Evolutionary conservation across 2,888 invertebrate genomes (phyloP), one percentile per base, ranked within the genome.

Genomic region (Andrena dorsata): DNA sequence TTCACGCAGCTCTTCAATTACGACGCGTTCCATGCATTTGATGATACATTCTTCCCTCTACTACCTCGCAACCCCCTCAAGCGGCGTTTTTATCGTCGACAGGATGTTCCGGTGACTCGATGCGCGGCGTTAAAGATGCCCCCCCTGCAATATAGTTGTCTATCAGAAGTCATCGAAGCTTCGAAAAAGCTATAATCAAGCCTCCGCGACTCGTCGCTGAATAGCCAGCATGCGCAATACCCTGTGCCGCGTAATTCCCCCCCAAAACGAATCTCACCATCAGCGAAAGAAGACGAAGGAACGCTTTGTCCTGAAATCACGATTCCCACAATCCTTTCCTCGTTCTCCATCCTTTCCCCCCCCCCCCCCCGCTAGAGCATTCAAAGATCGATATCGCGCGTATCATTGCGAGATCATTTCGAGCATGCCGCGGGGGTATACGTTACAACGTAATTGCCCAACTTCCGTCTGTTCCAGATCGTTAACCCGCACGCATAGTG

Each of bases 401-500:
- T 66, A 32, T 66, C 32, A 60, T 51, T 69, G 26, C 32, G 16
- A 56, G 51, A 49, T 56, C 58, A 41, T 72, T 58, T 64, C 5
- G 10, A n/a, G 28, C 28, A 16, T 10, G 49, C 10, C 30, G 30
- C 2, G 16, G n/a, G 7, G 49, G 8, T 65, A 61, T 56, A 64
- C 28, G 10, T 58, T 60, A 64, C 58, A 23, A 32, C 16, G 30
- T 65, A 53, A 58, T 80, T 80, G 30, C 61, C n/a, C 66, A 66
- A 80, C 65, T 80, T 80, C 60, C 80, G 79, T 71, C 53, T 28
- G 65, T 61, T 71, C 30, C 30, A 30, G 23, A 28, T 76, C 64
- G 70, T 53, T 65, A 60, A 26, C 47, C 26, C 7, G 26, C 60
- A 47, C 16, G 13, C 51, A 10, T 60, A 47, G 60, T 28, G 26